Conservation (phyloP, 2,113 vertebrate species). For the Nestor notabilis region DNA sequence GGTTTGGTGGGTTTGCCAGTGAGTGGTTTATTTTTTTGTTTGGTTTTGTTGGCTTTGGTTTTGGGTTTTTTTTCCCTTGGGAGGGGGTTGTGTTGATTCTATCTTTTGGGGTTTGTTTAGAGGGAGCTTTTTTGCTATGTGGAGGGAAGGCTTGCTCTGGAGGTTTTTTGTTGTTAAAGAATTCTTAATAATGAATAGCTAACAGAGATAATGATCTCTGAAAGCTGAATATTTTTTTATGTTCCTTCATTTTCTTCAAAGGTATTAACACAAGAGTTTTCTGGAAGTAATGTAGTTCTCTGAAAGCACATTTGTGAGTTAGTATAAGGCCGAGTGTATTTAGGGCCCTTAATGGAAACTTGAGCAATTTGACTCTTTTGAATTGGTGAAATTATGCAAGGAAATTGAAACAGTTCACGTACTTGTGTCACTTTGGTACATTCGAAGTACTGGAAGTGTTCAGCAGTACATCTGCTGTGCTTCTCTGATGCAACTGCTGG, state of each 20-base stretch:
- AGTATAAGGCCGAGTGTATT: not conserved
- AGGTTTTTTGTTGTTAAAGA: not conserved
- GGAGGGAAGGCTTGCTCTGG: not conserved
- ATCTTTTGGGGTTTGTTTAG: not conserved
- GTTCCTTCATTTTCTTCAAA: not conserved
- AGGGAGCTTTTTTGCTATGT: not conserved
- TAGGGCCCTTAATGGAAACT: not conserved
- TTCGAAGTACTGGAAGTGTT: not conserved
- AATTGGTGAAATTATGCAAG: not conserved
- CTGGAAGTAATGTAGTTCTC: not conserved
- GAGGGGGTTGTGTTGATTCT: not conserved
- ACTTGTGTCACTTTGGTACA: not conserved
- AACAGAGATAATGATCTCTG: not conserved
- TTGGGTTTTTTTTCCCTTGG: fast-evolving
- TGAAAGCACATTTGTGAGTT: not conserved
- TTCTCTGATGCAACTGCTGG: not conserved
- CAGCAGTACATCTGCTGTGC: not conserved
- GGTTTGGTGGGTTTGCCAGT: not conserved
- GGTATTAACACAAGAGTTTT: not conserved
- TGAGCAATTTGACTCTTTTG: not conserved
- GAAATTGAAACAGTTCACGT: not conserved
- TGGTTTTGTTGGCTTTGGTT: not conserved
- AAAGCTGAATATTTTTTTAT: not conserved
- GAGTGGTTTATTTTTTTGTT: fast-evolving
- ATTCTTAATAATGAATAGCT: not conserved